Percentiles rank a stretch among this genome's conserved stretches.
Evolutionary conservation across 2,113 vertebrate genomes (phyloP).

Genomic region (Kobus ellipsiprymnus): DNA sequence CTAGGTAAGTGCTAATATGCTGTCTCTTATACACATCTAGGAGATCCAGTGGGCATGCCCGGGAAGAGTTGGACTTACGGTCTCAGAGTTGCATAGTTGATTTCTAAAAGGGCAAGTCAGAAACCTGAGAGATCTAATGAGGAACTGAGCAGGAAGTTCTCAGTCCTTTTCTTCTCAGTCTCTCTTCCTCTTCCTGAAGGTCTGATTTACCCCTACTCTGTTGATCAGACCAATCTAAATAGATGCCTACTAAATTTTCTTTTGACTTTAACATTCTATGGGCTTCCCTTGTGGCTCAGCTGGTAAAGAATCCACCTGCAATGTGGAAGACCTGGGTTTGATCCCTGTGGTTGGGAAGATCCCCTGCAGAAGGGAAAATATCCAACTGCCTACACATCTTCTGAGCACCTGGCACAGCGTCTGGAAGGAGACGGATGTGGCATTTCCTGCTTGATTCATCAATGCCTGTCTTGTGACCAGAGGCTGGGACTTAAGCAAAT

Average conservation of each 20-base stretch:
- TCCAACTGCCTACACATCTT: not conserved
- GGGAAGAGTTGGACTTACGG: accelerated
- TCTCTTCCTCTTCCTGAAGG: not conserved
- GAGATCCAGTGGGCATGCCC: not conserved
- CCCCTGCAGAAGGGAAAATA: not conserved
- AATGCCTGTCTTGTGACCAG: not conserved
- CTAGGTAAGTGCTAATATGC: not conserved
- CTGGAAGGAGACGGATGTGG: not conserved
- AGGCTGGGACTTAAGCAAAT: not conserved
- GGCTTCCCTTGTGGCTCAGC: not conserved
- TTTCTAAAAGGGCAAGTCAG: not conserved
- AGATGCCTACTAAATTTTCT: not conserved
- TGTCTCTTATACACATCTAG: too few relatives aligned
- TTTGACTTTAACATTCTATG: not conserved
- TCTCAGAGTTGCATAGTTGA: not conserved
- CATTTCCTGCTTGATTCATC: not conserved
- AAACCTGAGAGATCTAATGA: not conserved
- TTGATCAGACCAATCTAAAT: not conserved
- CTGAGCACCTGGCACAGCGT: not conserved
- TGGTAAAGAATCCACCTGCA: not conserved
- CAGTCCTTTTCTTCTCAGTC: not conserved
- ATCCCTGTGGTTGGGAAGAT: not conserved
- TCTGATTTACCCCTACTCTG: not conserved
- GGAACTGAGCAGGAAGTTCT: not conserved
- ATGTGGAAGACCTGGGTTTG: not conserved